phyloP scores from a whole-genome alignment of 2,113 vertebrate species.

The Cyprinodon variegatus region DNA sequence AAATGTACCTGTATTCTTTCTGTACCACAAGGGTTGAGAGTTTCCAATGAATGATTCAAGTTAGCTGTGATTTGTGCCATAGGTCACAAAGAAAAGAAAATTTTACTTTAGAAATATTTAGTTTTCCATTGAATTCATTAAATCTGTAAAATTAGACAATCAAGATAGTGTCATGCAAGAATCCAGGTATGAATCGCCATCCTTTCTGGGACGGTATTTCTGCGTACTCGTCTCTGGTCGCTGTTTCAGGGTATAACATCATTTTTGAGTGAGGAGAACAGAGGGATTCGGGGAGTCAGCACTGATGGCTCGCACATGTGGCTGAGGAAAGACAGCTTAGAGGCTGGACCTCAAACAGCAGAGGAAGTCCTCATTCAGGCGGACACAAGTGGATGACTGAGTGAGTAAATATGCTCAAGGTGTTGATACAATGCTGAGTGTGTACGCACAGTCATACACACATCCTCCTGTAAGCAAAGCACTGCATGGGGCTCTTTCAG shows the following conservation, averaged over 20 bases:
- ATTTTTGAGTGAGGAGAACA: constrained; percentile 43
- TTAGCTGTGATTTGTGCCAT: too few species aligned
- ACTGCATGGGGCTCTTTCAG: constrained; percentile 13
- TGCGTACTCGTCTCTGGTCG: constrained; percentile 48
- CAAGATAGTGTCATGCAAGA: not conserved
- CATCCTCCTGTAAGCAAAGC: constrained; percentile 28
- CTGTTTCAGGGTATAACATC: constrained; percentile 46
- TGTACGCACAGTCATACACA: constrained; percentile 26
- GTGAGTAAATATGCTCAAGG: constrained; percentile 60
- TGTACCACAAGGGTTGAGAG: too few species aligned
- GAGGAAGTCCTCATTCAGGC: constrained; percentile 52
- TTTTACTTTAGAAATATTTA: not conserved
- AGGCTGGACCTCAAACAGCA: constrained; percentile 55
- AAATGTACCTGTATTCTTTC: too few species aligned
- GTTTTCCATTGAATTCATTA: not conserved
- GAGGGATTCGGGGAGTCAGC: constrained; percentile 26
- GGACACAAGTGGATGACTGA: constrained; percentile 56
- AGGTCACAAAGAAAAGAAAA: not conserved
- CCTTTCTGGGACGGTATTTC: constrained; percentile 28
- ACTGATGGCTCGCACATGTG: constrained; percentile 70
- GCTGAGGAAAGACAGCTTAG: constrained; percentile 47
- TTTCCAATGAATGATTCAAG: too few species aligned
- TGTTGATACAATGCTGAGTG: constrained; percentile 52
- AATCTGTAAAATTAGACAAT: not conserved
- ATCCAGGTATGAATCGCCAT: constrained; percentile 12